Percentiles rank a stretch among this genome's conserved stretches.
phyloP scores from a whole-genome alignment of 2,113 vertebrate species.

The Cathartes aura region DNA sequence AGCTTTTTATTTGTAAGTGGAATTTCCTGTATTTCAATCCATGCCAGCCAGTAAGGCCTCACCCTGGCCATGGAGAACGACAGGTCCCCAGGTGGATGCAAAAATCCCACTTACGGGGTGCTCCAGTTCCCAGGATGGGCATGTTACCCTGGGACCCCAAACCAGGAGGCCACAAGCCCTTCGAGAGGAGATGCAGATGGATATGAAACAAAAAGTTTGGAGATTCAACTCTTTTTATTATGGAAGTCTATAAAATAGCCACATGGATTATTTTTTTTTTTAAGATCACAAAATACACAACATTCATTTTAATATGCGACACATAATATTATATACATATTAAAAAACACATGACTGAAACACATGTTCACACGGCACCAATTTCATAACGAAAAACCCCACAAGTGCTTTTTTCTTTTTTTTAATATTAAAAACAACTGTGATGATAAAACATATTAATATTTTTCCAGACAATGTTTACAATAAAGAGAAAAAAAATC shows the following conservation, averaged over 20 bases:
- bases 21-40: background rate
- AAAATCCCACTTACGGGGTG: background rate
- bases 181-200: background rate
- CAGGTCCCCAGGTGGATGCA: background rate
- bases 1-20: background rate
- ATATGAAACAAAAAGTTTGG: background rate
- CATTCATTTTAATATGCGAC: conserved; percentile 87
- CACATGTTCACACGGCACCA: conserved; percentile 87
- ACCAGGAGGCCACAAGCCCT: background rate
- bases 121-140: background rate
- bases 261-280: conserved; percentile 78
- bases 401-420: conserved; percentile 85
- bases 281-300: conserved; percentile 87
- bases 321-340: conserved; percentile 90
- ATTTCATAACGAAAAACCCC: conserved; percentile 81
- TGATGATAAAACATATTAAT: conserved; percentile 93
- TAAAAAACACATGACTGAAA: conserved; percentile 80
- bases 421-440: conserved; percentile 91
- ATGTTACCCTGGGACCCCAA: background rate
- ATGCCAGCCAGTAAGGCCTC: accelerated
- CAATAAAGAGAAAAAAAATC: conserved; percentile 86
- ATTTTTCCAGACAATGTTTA: conserved; percentile 88
- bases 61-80: accelerated
- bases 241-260: conserved; percentile 86
- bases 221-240: conserved; percentile 84